Evolutionary conservation across 53 echinoderm and acorn worm species (phyloP).

Genomic region (Antedon mediterranea): DNA sequence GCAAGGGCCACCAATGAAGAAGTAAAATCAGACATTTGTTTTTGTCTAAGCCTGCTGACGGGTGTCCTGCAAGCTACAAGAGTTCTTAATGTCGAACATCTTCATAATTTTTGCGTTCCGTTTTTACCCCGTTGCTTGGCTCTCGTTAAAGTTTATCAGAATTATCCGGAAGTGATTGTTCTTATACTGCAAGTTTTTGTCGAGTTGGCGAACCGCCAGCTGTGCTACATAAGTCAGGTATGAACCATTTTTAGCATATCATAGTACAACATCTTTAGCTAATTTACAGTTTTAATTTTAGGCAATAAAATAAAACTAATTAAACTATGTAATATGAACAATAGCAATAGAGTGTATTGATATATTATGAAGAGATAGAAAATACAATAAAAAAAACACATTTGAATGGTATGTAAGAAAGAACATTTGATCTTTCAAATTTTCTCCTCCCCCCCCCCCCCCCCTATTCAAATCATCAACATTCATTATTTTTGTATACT

Average conservation of each 20-base stretch:
- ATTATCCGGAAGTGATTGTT: slow-evolving; percentile 58
- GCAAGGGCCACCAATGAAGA: slow-evolving; percentile 40
- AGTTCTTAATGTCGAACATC: slow-evolving; percentile 36
- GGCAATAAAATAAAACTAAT: no score
- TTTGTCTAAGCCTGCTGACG: slow-evolving; percentile 49
- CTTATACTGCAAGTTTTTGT: slow-evolving; percentile 60
- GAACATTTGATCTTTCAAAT: no score
- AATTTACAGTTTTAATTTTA: no score
- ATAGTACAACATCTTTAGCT: no score
- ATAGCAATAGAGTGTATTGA: no score
- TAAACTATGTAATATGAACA: no score
- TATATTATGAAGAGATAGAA: no score
- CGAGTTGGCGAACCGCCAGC: slow-evolving; percentile 66
- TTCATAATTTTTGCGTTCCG: slow-evolving; percentile 62
- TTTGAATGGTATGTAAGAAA: no score
- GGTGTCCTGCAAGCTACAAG: slow-evolving; percentile 77
- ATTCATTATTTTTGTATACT: no score
- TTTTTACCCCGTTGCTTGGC: slow-evolving; percentile 64
- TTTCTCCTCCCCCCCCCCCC: no score
- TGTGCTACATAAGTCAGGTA: slow-evolving; percentile 79
- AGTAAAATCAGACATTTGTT: slow-evolving; percentile 37
- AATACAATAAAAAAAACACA: no score
- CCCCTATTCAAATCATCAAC: no score
- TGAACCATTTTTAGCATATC: neutral
- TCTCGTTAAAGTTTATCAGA: slow-evolving; percentile 64